Percentiles rank a stretch among this genome's conserved stretches.
Evolutionary conservation across 2,797 vertebrate genomes (phyloP).

Genomic region (Perdix hodgsoniae): DNA sequence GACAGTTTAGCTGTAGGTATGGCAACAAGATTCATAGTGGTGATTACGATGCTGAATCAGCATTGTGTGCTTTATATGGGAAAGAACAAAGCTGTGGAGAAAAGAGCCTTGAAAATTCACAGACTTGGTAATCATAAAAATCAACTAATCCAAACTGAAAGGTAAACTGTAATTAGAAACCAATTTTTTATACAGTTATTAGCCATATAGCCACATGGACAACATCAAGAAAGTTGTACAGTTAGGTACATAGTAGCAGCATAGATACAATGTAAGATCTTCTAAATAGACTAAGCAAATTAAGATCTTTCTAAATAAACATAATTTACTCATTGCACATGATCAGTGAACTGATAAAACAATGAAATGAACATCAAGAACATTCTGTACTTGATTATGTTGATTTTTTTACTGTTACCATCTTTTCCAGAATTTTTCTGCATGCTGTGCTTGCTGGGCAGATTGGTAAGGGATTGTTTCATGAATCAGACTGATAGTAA

Average conservation of each 20-base stretch:
- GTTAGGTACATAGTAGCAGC: not conserved
- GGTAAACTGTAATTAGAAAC: not conserved
- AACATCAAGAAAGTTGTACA: not conserved
- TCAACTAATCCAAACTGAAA: not conserved
- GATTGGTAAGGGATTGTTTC: not conserved
- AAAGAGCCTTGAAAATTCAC: not conserved
- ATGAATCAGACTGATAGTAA: not conserved
- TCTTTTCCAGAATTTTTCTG: not conserved
- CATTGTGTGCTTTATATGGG: not conserved
- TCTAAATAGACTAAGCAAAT: not conserved
- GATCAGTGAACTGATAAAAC: not conserved
- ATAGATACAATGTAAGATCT: not conserved
- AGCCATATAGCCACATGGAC: not conserved
- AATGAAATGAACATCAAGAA: not conserved
- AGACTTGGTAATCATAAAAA: not conserved
- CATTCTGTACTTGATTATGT: not conserved
- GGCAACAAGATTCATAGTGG: not conserved
- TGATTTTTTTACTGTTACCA: not conserved
- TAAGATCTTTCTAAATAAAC: not conserved
- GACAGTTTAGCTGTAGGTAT: not conserved
- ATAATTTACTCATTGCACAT: rapidly evolving
- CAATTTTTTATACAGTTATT: not conserved
- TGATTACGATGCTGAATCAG: not conserved
- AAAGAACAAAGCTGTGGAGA: not conserved
- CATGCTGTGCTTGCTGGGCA: not conserved